phyloP scores from a whole-genome alignment of 2,113 vertebrate species.

The Cynoglossus semilaevis region DNA sequence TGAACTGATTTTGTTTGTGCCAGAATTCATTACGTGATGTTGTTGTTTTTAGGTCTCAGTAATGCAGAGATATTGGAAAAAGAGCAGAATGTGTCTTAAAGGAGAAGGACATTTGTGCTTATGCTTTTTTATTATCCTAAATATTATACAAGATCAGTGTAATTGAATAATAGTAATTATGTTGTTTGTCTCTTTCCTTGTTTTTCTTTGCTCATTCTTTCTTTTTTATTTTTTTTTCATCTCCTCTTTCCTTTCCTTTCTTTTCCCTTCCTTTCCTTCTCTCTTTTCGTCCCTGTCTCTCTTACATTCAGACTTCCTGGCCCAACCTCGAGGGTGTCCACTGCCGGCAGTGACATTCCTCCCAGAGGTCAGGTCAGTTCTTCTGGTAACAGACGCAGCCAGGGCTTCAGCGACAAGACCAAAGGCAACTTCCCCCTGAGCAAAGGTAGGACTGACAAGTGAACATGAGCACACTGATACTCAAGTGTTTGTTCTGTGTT shows the following conservation, averaged over 20 bases:
- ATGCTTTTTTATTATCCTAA: no score
- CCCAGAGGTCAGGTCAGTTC: slow-evolving; percentile 77
- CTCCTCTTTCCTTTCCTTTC: background rate
- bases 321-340: slow-evolving; percentile 83
- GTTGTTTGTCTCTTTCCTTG: no score
- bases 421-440: slow-evolving; percentile 82
- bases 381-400: slow-evolving; percentile 89
- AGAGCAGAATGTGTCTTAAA: background rate
- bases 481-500: background rate
- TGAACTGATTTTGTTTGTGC: no score
- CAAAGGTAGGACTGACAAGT: slow-evolving; percentile 80
- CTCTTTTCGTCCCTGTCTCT: slow-evolving; percentile 11
- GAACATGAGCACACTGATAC: slow-evolving; percentile 1
- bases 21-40: no score
- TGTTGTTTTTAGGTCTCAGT: no score
- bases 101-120: no score
- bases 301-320: slow-evolving; percentile 86
- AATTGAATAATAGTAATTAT: no score
- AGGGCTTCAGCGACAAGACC: slow-evolving; percentile 93
- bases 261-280: background rate
- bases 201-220: background rate
- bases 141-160: background rate
- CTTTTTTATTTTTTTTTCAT: background rate
- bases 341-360: slow-evolving; percentile 86
- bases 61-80: no score